A percentile compares a stretch with the other conserved stretches of the same genome.
Conservation (phyloP, 2,888 invertebrate genomes). For the Mylabris sibirica region DNA sequence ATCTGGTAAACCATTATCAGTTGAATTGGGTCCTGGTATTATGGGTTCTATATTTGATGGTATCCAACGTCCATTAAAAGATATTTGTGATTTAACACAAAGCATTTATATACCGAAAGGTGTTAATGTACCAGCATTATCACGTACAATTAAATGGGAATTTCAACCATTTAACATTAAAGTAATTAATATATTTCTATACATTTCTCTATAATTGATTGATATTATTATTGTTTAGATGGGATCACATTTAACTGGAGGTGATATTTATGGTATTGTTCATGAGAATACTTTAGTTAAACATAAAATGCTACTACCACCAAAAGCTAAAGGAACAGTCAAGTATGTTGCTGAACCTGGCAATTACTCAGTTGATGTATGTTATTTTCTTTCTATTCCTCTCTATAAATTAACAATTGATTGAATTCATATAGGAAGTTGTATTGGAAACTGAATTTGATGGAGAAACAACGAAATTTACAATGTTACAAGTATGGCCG, state of each 20-base stretch:
- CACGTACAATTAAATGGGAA: constrained; percentile 86
- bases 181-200: constrained; percentile 58
- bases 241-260: constrained; percentile 98
- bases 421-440: constrained; percentile 72
- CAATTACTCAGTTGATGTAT: constrained; percentile 90
- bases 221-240: constrained; percentile 63
- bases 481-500: constrained; percentile 99
- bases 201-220: not conserved
- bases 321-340: constrained; percentile 94
- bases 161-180: constrained; percentile 86
- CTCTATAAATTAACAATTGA: not conserved
- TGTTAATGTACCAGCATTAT: constrained; percentile 92
- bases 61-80: constrained; percentile 98
- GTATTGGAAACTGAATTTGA: constrained; percentile 99
- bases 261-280: constrained; percentile 95
- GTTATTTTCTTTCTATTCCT: constrained; percentile 57
- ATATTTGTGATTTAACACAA: constrained; percentile 90
- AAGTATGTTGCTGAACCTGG: constrained; percentile 94
- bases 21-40: constrained; percentile 98
- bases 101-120: constrained; percentile 99
- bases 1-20: constrained; percentile 98
- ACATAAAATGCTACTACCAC: constrained; percentile 95
- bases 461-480: constrained; percentile 89
- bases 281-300: constrained; percentile 98
- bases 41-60: constrained; percentile 99